Evolutionary conservation across 2,113 vertebrate species (phyloP), one percentile per base, ranked within the genome.

Genomic region (Strix aluco): DNA sequence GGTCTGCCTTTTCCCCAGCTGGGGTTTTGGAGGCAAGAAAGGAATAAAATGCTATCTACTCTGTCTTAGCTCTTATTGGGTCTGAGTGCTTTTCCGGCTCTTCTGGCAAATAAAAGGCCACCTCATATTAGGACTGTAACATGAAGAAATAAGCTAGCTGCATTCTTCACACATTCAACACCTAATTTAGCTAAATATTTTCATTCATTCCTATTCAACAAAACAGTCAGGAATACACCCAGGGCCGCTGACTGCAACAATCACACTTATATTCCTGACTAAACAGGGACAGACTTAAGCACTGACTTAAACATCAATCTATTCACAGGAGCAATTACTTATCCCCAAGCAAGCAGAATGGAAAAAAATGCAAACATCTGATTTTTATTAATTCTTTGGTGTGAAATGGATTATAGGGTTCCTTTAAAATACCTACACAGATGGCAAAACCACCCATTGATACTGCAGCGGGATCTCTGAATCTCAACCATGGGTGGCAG

Each of bases 201-300:
- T 40, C 61, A 71, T 29, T 46, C 52, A 32, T 79, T 67, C 42
- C 57, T 42, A 63, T 8, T 83, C n/a, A 74, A 49, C n/a, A 74
- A 29, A 74, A 79, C 25, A 42, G 8, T 44, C 40, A 32, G 26
- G 36, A 61, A 57, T 2, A 13, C 5, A 58, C 11, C 20, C 26
- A 26, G 19, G 15, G 46, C 27, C 42, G 26, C 34, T 42, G 30
- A 52, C 59, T 13, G 9, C 3, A 0, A 67, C 1, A 2, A 6
- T 11, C 26, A 6, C 13, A 25, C 38, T 78, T 42, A 52, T n/a
- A 47, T 18, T 62, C 47, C 70, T 47, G 34, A 67, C 36, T 47
- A 36, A 59, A 71, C 3, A 62, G 36, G 19, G 40, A 46, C 15
- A 18, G 36, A 57, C 18, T 15, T 19, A 51, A 81, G 47, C 63